A percentile compares a stretch with the other conserved stretches of the same genome.
phyloP scores from a whole-genome alignment of 2,113 vertebrate species.

The Dicerorhinus sumatrensis region DNA sequence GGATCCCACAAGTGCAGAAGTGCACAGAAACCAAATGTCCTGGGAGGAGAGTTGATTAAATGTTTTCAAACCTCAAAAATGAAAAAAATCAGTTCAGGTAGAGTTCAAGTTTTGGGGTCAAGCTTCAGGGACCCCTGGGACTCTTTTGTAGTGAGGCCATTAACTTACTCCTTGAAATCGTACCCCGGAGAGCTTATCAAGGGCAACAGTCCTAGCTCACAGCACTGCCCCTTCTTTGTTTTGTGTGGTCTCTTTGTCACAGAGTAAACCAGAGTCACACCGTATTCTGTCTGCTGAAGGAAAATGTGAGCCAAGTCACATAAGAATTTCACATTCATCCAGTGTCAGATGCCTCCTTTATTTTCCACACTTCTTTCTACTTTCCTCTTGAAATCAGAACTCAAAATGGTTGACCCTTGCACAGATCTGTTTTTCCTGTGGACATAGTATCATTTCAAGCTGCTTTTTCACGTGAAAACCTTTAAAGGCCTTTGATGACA shows the following conservation, averaged over 20 bases:
- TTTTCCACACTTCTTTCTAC: conserved; percentile 62
- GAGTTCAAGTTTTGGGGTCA: conserved; percentile 81
- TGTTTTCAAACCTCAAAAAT: conserved; percentile 63
- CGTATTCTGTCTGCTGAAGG: conserved; percentile 1
- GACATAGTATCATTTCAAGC: conserved; percentile 48
- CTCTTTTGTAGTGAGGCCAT: conserved; percentile 75
- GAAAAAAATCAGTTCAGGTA: conserved; percentile 78
- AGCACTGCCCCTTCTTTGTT: conserved; percentile 57
- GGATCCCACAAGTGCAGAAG: conserved; percentile 45
- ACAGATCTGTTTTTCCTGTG: conserved; percentile 45
- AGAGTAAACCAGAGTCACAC: not conserved
- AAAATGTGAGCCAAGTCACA: conserved; percentile 23
- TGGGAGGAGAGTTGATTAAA: conserved; percentile 77
- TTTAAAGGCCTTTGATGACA: not conserved
- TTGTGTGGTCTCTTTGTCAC: conserved; percentile 72
- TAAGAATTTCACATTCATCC: conserved; percentile 26
- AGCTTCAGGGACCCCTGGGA: conserved; percentile 65
- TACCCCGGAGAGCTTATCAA: conserved; percentile 58
- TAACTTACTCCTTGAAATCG: conserved; percentile 53
- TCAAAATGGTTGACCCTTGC: conserved; percentile 53
- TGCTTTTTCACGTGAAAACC: conserved; percentile 55
- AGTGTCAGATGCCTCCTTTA: not conserved
- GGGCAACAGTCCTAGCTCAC: conserved; percentile 25
- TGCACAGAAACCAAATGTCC: conserved; percentile 65
- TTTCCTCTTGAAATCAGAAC: conserved; percentile 68